These are phyloP conservation scores for Desmophyllum pertusum DNA, from an alignment of 92 coral and sea anemone genomes.

Conservation along the genomic window DNA sequence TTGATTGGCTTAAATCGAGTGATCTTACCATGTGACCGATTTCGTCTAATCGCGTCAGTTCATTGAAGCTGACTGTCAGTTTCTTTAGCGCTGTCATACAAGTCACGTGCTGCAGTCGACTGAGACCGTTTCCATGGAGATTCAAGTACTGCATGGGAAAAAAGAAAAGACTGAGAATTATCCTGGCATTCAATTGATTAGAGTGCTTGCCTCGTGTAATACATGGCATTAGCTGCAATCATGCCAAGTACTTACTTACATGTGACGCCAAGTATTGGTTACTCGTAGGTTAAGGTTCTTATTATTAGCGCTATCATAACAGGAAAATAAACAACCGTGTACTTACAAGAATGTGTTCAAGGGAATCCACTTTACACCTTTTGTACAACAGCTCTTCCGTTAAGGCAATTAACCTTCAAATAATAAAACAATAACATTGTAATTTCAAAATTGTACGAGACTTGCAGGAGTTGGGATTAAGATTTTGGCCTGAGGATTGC, in stretches of 20 bases:
- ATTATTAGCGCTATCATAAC: too few species aligned
- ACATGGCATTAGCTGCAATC: too few species aligned
- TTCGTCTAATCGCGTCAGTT: conserved; percentile 86
- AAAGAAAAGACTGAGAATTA: background rate
- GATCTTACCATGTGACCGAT: conserved; percentile 86
- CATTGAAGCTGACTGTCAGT: conserved; percentile 89
- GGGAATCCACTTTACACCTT: conserved; percentile 70
- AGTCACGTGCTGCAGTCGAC: conserved; percentile 81
- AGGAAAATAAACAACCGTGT: background rate
- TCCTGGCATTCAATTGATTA: background rate
- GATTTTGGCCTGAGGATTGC: too few species aligned
- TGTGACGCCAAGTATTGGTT: too few species aligned
- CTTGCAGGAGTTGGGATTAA: too few species aligned
- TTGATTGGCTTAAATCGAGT: background rate
- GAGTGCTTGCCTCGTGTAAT: too few species aligned
- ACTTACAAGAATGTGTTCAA: conserved; percentile 75
- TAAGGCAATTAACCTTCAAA: conserved; percentile 76
- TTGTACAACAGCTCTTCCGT: conserved; percentile 80
- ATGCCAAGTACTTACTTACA: too few species aligned
- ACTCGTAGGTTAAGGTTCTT: too few species aligned
- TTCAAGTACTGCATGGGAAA: conserved; percentile 57
- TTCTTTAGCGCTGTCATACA: conserved; percentile 73
- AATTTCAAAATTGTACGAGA: too few species aligned
- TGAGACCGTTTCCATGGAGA: conserved; percentile 88
- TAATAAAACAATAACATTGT: background rate